Percentiles rank a stretch among this genome's conserved stretches.
These are phyloP conservation scores for Melinopterus prodromus DNA, from an alignment of 2,888 invertebrate genomes.

Conservation along the genomic window DNA sequence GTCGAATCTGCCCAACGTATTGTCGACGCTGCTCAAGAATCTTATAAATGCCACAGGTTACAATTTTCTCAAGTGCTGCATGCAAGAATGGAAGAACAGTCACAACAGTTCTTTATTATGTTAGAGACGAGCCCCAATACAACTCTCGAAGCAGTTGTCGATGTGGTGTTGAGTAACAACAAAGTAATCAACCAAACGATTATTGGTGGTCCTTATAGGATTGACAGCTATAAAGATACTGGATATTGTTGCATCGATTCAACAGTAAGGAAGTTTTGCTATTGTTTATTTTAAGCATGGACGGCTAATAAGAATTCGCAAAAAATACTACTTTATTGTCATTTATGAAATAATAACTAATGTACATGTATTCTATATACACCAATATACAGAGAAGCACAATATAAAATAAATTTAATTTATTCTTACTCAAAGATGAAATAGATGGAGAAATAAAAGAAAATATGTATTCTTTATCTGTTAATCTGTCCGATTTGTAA, in stretches of 20 bases:
- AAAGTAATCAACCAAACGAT: background rate
- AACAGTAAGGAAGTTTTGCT: background rate
- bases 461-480: no score
- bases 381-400: no score
- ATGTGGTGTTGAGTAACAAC: constrained; percentile 37
- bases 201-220: background rate
- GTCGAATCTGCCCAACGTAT: constrained; percentile 51
- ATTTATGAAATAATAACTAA: no score
- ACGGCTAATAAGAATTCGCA: no score
- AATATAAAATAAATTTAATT: no score
- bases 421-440: no score
- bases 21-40: constrained; percentile 26
- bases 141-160: constrained; percentile 75
- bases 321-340: no score
- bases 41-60: constrained; percentile 52
- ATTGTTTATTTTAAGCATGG: background rate
- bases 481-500: no score
- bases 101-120: constrained; percentile 68
- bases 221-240: background rate
- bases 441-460: no score
- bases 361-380: no score
- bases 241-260: background rate
- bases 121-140: constrained; percentile 73
- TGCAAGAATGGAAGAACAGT: constrained; percentile 46
- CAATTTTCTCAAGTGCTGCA: constrained; percentile 49